These are phyloP conservation scores for Drosophila limbata DNA, from an alignment of 2,888 invertebrate species.

Conservation along the genomic window DNA sequence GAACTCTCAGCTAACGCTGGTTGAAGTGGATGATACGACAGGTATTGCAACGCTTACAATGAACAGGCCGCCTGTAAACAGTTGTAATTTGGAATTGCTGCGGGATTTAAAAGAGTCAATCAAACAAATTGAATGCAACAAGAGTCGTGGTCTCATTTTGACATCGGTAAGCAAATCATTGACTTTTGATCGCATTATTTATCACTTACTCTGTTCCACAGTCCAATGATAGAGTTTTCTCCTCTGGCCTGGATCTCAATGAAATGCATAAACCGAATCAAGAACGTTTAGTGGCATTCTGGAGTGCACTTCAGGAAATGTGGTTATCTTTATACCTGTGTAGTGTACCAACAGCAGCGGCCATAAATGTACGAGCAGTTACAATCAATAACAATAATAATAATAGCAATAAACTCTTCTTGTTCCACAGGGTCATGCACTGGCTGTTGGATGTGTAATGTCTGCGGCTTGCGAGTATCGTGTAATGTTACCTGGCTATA, in stretches of 20 bases:
- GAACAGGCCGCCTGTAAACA: constrained; percentile 92
- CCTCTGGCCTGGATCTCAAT: constrained; percentile 93
- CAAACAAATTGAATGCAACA: constrained; percentile 87
- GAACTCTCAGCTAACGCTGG: constrained; percentile 85
- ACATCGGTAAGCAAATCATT: constrained; percentile 88
- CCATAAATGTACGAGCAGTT: constrained; percentile 89
- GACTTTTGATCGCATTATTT: not conserved
- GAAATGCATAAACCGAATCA: constrained; percentile 93
- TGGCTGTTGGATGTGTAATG: constrained; percentile 93
- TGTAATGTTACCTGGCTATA: constrained; percentile 91
- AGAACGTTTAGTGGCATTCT: constrained; percentile 89
- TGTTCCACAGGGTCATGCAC: constrained; percentile 89
- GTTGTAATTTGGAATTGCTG: constrained; percentile 91
- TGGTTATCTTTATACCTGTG: constrained; percentile 92
- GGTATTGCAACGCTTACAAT: constrained; percentile 91
- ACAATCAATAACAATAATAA: not conserved
- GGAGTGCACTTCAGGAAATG: constrained; percentile 91
- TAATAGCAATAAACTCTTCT: too few relatives aligned
- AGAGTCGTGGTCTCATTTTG: constrained; percentile 90
- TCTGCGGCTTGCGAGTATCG: constrained; percentile 93
- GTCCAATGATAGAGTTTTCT: constrained; percentile 87
- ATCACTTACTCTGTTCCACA: constrained; percentile 11
- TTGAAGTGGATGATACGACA: constrained; percentile 88
- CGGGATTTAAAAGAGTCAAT: constrained; percentile 88
- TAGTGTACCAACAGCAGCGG: constrained; percentile 91